Conservation (phyloP, 2,113 vertebrate genomes). For the Brachionichthys hirsutus region DNA sequence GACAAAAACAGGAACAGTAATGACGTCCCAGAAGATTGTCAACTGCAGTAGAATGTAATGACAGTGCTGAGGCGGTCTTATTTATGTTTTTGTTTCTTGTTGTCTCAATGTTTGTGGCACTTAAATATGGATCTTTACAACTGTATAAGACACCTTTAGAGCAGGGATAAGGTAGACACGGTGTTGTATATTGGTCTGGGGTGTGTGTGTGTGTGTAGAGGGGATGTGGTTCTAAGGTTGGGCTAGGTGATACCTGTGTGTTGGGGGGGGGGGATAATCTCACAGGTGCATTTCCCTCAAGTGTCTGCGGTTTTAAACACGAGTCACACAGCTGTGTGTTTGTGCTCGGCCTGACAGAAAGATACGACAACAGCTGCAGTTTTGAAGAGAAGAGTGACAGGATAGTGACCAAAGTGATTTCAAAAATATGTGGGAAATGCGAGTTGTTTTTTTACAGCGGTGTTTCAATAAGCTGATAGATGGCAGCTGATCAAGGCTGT, state of each 20-base stretch:
- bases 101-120: background rate
- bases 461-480: background rate
- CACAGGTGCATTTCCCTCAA: conserved; percentile 71
- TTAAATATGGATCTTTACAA: background rate
- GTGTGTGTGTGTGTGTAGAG: conserved; percentile 28
- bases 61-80: background rate
- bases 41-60: background rate
- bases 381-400: conserved; percentile 13
- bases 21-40: conserved; percentile 40
- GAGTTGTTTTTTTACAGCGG: conserved; percentile 1
- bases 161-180: conserved; percentile 7
- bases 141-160: background rate
- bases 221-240: conserved; percentile 68
- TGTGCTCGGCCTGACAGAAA: conserved; percentile 39
- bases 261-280: conserved; percentile 34
- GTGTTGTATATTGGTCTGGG: conserved; percentile 22
- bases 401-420: conserved; percentile 48
- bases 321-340: conserved; percentile 67
- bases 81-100: background rate
- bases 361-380: conserved; percentile 51
- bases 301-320: conserved; percentile 68
- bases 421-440: conserved; percentile 9
- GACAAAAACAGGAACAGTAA: conserved; percentile 62
- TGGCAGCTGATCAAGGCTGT: too few relatives aligned
- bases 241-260: conserved; percentile 4